Conservation (phyloP, 2,797 vertebrate species). For the Sandelia bainsii region DNA sequence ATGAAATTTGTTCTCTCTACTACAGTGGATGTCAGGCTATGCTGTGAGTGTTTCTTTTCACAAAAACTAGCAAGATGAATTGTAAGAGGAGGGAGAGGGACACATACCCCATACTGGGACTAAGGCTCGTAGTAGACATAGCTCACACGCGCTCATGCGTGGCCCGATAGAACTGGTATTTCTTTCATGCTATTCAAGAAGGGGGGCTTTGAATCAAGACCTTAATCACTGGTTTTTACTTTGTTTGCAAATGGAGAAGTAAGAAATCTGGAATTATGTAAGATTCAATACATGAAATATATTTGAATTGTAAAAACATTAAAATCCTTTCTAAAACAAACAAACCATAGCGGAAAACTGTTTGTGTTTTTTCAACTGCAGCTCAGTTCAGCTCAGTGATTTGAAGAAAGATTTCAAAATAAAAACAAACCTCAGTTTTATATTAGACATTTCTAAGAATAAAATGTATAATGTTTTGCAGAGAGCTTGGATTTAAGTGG, state of each 20-base stretch:
- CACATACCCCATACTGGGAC: slow-evolving; percentile 80
- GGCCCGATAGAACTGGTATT: slow-evolving; percentile 85
- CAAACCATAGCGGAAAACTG: slow-evolving; percentile 11
- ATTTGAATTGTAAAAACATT: slow-evolving; percentile 18
- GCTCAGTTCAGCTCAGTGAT: too few species aligned
- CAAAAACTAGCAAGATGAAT: slow-evolving; percentile 60
- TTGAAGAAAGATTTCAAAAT: too few species aligned
- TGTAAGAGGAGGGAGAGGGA: slow-evolving; percentile 68
- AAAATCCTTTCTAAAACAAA: slow-evolving; percentile 4
- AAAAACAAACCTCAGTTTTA: background rate
- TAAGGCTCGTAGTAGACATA: slow-evolving; percentile 84
- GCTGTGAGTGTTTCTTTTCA: slow-evolving; percentile 33
- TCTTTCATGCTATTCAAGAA: slow-evolving; percentile 83
- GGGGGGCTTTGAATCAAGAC: slow-evolving; percentile 70
- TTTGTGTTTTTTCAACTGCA: background rate
- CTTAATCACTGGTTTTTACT: slow-evolving; percentile 63
- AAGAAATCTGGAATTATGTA: slow-evolving; percentile 23
- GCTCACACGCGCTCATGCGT: slow-evolving; percentile 85
- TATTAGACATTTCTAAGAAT: slow-evolving; percentile 22
- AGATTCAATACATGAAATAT: background rate
- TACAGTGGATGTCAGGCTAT: slow-evolving; percentile 29
- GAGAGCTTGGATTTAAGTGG: slow-evolving; percentile 70
- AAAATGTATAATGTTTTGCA: slow-evolving; percentile 63
- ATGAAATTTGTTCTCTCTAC: slow-evolving; percentile 17
- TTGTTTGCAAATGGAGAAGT: slow-evolving; percentile 42